phyloP scores from a whole-genome alignment of 2,113 vertebrate species.

The Mastomys natalensis region DNA sequence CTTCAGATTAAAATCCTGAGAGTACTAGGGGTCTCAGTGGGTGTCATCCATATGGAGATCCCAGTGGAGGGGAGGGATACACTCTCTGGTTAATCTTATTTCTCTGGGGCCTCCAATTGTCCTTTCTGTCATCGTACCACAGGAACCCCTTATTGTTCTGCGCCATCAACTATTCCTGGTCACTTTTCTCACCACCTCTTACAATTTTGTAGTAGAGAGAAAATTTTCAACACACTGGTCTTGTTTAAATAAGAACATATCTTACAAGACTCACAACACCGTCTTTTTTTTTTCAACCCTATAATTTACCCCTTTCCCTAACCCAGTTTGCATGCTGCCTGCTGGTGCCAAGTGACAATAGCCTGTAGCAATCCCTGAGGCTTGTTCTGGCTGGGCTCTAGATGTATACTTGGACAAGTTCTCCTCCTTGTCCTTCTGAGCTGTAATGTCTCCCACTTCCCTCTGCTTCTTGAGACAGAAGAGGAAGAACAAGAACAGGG shows the following conservation, averaged over 20 bases:
- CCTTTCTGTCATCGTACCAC: neutral
- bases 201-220: neutral
- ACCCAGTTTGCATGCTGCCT: no score
- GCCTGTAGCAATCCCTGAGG: neutral
- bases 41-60: constrained; percentile 51
- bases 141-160: neutral
- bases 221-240: neutral
- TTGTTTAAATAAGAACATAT: neutral
- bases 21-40: constrained; percentile 47
- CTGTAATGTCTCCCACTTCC: neutral
- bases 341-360: neutral
- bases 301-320: neutral
- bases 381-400: neutral
- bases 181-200: neutral
- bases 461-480: neutral
- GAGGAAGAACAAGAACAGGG: neutral
- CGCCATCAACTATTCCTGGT: neutral
- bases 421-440: no score
- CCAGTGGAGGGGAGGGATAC: no score
- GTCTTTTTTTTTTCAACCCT: neutral
- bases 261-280: neutral
- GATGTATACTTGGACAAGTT: no score
- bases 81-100: no score
- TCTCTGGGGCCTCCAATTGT: neutral
- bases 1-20: constrained; percentile 73